Conservation (phyloP, 2,888 invertebrate genomes). For the Epiblema foenella region DNA sequence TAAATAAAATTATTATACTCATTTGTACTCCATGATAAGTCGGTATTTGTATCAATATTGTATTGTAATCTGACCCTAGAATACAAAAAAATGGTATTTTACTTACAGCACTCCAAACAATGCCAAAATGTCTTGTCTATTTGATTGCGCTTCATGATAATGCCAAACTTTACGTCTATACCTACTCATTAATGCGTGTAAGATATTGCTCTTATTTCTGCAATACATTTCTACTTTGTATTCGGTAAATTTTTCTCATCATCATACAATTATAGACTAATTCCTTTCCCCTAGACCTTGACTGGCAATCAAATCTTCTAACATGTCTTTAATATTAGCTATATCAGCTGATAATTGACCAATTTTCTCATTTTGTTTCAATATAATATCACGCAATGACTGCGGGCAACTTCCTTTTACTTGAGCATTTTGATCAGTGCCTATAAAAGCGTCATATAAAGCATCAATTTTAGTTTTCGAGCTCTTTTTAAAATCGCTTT, state of each 20-base stretch:
- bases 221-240: background rate
- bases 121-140: too few relatives aligned
- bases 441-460: conserved; percentile 10
- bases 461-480: conserved; percentile 19
- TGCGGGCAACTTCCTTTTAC: background rate
- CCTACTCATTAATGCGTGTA: background rate
- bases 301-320: conserved; percentile 44
- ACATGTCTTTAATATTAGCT: conserved; percentile 46
- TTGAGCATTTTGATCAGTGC: background rate
- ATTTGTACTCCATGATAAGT: too few relatives aligned
- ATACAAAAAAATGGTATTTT: too few relatives aligned
- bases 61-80: too few relatives aligned
- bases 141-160: too few relatives aligned
- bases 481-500: background rate
- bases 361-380: conserved; percentile 23
- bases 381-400: conserved; percentile 5
- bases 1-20: too few relatives aligned
- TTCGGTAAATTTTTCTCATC: background rate
- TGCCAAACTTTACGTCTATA: background rate
- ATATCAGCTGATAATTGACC: conserved; percentile 17
- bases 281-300: background rate
- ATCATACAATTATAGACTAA: background rate
- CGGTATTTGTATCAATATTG: too few relatives aligned
- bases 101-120: too few relatives aligned
- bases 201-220: background rate